These are phyloP conservation scores for Caracal caracal DNA, from an alignment of 2,113 vertebrate genomes.

Conservation along the genomic window DNA sequence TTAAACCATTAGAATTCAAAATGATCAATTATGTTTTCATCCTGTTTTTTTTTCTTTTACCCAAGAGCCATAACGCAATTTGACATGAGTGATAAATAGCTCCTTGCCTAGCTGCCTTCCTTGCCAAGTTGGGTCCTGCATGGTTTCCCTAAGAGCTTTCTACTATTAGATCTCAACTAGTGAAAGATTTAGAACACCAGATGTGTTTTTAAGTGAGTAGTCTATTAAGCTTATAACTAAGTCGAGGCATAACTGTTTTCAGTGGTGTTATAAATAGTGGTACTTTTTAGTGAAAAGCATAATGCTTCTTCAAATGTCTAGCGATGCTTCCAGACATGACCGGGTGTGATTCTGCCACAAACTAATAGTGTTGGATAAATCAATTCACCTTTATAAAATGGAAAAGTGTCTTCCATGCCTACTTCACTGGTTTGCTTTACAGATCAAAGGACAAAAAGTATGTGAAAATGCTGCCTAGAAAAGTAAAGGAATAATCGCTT, in stretches of 20 bases:
- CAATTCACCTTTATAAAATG: background rate
- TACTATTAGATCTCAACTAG: background rate
- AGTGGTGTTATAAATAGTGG: background rate
- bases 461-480: conserved; percentile 37
- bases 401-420: conserved; percentile 3
- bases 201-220: background rate
- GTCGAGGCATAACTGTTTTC: background rate
- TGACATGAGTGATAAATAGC: background rate
- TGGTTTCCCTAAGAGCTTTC: background rate
- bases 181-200: conserved; percentile 9
- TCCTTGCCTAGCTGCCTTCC: background rate
- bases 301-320: background rate
- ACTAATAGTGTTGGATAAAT: background rate
- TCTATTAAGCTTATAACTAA: background rate
- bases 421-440: background rate
- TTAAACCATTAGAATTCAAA: conserved; percentile 37
- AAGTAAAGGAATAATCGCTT: background rate
- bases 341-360: background rate
- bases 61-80: background rate
- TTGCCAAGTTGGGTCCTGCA: background rate
- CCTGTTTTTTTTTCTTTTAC: background rate
- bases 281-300: background rate
- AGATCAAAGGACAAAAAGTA: conserved; percentile 33
- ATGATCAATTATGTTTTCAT: background rate
- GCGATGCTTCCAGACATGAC: background rate